Percentiles rank a stretch among this genome's conserved stretches.
phyloP scores from a whole-genome alignment of 2,113 vertebrate genomes.

The Struthio camelus region DNA sequence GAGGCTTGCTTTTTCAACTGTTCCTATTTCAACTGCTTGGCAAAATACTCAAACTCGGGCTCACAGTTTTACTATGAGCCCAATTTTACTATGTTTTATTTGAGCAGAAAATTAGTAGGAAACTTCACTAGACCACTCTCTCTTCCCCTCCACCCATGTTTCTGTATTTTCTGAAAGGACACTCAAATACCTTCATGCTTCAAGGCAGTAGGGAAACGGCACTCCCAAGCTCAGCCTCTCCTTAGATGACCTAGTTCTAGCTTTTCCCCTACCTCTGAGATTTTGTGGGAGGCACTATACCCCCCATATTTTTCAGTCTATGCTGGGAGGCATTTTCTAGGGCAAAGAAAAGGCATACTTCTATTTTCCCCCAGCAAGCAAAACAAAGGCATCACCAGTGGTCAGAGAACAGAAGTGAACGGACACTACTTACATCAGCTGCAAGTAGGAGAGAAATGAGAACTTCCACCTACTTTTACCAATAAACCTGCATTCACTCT shows the following conservation, averaged over 20 bases:
- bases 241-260: not conserved
- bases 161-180: not conserved
- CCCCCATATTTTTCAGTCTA: not conserved
- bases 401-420: not conserved
- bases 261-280: not conserved
- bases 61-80: not conserved
- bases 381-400: not conserved
- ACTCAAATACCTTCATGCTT: not conserved
- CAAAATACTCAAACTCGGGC: not conserved
- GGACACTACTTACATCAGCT: not conserved
- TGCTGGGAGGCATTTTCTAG: not conserved
- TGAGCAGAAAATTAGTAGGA: not conserved
- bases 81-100: not conserved
- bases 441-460: not conserved
- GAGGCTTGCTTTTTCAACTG: not conserved
- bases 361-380: not conserved
- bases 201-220: not conserved
- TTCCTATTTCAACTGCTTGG: not conserved
- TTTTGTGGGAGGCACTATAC: not conserved
- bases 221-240: not conserved
- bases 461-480: slow-evolving; percentile 36
- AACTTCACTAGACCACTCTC: not conserved
- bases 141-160: not conserved
- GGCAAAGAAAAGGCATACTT: not conserved
- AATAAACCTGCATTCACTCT: not conserved